Base-by-base conservation (phyloP, 1,140 invertebrate species). In the Drosophila teissieri region DNA sequence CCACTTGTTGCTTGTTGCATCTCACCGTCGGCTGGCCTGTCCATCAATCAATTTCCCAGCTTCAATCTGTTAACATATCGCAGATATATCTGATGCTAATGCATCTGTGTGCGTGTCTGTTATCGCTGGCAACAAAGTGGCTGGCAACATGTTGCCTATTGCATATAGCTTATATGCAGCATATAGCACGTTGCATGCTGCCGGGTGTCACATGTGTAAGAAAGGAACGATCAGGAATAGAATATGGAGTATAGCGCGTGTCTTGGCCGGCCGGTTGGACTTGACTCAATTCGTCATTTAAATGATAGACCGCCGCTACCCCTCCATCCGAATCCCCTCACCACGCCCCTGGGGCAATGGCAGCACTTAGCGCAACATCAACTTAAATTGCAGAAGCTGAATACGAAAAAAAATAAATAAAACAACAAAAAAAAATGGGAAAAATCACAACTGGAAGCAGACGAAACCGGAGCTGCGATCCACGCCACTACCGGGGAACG, bases 301-400 rank as follows among this genome's bases (percentile, higher is more conserved):
- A 88, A 88, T 86, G 83, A 82, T 78, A 61, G 62, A 60, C 37
- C 53, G 31, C 31, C 10, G 31, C 31, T 7, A 0, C 54, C 42
- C 24, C 24, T 24, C 24, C 4, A 4, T 24, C 24, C 24, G 37
- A 15, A 11, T 24, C 22, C 45, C 12, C n/a, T 15, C 61, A 31
- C n/a, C 22, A 61, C 36, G 19, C 37, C 42, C 58, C 63, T 51
- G 72, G 39, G 73, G 72, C 75, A 75, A 65, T 80, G 76, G 69
- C 76, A 88, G 82, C 82, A 88, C 82, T 85, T 85, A 85, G 81
- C 78, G 78, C 83, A 88, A 88, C 74, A 88, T 82, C 83, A 88
- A 68, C 82, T 85, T 57, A 85, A 85, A 82, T 88, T 88, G 83
- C 83, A 58, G 19, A 12, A 68, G 60, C 37, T 64, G 10, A 2